Evolutionary conservation across 2,113 vertebrate genomes (phyloP).

Genomic region (Condylura cristata): DNA sequence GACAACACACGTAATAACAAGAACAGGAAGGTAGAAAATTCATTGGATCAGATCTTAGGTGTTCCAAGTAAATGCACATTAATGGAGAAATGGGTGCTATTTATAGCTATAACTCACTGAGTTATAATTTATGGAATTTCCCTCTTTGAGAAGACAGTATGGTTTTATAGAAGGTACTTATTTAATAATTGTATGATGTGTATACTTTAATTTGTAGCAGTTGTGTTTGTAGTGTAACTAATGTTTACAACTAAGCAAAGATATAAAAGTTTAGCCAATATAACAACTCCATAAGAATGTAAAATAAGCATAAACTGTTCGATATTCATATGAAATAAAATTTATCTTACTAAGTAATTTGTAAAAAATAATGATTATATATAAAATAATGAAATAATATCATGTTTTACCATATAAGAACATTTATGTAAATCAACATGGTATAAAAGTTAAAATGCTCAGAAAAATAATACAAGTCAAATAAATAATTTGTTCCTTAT

Average conservation of each 20-base stretch:
- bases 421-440: neutral
- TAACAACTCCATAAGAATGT: conserved; percentile 11
- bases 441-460: neutral
- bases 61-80: conserved; percentile 73
- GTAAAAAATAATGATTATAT: neutral
- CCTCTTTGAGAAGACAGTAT: conserved; percentile 66
- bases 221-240: conserved; percentile 50
- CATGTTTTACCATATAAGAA: neutral
- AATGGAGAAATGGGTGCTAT: conserved; percentile 68
- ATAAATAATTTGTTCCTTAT: neutral
- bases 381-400: neutral
- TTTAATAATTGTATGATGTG: conserved; percentile 68
- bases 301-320: neutral
- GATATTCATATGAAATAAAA: neutral
- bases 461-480: neutral
- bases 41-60: conserved; percentile 63
- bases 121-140: conserved; percentile 79
- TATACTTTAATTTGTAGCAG: conserved; percentile 73
- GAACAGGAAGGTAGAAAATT: conserved; percentile 17
- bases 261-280: neutral
- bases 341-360: neutral
- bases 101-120: conserved; percentile 80
- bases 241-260: conserved; percentile 51
- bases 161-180: conserved; percentile 79
- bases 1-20: too few species aligned